Conservation (phyloP, 2,888 invertebrate genomes). For the Oligia strigilis region DNA sequence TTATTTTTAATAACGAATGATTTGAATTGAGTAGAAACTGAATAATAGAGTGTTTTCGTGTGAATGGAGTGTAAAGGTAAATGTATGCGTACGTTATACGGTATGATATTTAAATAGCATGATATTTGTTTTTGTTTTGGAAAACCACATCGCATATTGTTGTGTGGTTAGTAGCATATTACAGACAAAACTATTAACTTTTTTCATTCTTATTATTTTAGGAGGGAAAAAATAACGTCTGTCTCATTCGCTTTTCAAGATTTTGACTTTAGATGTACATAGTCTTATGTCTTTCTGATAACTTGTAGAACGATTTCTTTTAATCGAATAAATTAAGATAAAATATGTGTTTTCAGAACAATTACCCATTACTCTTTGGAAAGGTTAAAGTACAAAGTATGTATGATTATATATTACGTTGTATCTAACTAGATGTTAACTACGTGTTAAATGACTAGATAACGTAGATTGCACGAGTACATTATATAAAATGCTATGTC, state of each 20-base stretch:
- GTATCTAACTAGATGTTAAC: neutral
- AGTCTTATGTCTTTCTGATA: neutral
- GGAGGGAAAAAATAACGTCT: neutral
- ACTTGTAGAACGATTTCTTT: neutral
- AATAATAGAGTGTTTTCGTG: neutral
- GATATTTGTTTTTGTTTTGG: neutral
- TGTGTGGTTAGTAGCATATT: neutral
- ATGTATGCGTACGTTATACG: neutral
- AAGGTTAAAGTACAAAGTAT: neutral
- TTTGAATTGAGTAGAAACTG: too few relatives aligned
- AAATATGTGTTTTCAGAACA: neutral
- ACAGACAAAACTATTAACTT: neutral
- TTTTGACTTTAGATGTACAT: neutral
- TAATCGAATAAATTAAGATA: neutral
- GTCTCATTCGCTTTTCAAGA: neutral
- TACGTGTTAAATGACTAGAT: constrained; percentile 1
- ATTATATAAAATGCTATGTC: constrained; percentile 25
- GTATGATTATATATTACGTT: neutral
- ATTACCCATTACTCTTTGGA: neutral
- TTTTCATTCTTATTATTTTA: neutral
- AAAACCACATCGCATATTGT: too few relatives aligned
- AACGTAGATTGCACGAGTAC: constrained; percentile 5
- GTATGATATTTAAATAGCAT: neutral
- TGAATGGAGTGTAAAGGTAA: neutral
- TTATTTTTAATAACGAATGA: neutral